Conservation (phyloP, 2,888 invertebrate genomes). For the Cyclophora albipunctata region DNA sequence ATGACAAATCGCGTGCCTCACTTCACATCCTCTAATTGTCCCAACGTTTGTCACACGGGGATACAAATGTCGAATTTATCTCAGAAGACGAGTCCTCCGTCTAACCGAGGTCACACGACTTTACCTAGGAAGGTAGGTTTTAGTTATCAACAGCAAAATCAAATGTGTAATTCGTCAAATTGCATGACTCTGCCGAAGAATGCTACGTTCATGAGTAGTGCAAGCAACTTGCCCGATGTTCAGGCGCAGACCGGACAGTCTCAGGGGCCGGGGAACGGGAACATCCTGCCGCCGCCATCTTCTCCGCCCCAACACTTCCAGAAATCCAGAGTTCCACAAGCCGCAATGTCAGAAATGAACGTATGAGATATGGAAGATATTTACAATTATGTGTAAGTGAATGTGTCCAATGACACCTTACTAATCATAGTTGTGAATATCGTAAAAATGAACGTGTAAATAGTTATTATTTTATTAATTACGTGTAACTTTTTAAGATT, state of each 20-base stretch:
- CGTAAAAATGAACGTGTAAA: constrained; percentile 40
- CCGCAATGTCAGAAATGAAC: constrained; percentile 91
- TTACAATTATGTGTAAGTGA: constrained; percentile 74
- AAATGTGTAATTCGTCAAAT: constrained; percentile 63
- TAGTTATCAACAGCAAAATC: constrained; percentile 59
- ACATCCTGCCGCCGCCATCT: constrained; percentile 43
- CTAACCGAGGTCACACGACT: constrained; percentile 63
- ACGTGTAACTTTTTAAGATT: constrained; percentile 42
- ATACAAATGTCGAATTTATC: constrained; percentile 73
- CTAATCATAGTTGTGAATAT: constrained; percentile 69
- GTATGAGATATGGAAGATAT: constrained; percentile 83
- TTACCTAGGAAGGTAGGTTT: constrained; percentile 69
- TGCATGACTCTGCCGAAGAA: constrained; percentile 79
- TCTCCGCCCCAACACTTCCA: constrained; percentile 67
- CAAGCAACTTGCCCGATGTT: constrained; percentile 64
- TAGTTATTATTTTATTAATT: constrained; percentile 34
- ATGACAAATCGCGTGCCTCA: constrained; percentile 69
- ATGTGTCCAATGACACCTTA: constrained; percentile 41
- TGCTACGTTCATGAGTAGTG: constrained; percentile 64
- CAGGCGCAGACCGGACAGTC: constrained; percentile 67
- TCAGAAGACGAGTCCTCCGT: constrained; percentile 63
- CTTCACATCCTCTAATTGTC: constrained; percentile 65
- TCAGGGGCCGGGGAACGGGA: constrained; percentile 51
- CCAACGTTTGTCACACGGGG: constrained; percentile 76
- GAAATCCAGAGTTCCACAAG: constrained; percentile 81